Evolutionary conservation across 2,113 vertebrate species (phyloP).

Genomic region (Ageneiosus marmoratus): DNA sequence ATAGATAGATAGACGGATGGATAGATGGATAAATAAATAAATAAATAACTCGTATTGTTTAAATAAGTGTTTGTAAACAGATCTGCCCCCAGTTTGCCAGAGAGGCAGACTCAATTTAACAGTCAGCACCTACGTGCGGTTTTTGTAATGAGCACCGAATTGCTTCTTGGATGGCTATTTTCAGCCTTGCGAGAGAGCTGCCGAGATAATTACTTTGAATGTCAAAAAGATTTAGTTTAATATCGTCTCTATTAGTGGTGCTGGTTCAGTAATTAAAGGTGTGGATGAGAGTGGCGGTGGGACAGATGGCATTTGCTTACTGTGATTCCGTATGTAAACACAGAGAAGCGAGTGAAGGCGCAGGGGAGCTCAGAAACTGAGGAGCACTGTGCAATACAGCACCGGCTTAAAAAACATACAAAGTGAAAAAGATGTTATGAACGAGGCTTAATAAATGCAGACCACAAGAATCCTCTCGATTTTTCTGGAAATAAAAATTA

Average conservation of each 20-base stretch:
- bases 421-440: background rate
- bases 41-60: background rate
- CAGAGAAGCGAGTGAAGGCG: conserved; percentile 76
- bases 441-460: background rate
- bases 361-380: conserved; percentile 60
- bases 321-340: conserved; percentile 97
- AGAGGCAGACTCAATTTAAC: conserved; percentile 34
- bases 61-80: conserved; percentile 29
- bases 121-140: conserved; percentile 44
- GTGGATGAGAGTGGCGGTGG: conserved; percentile 92
- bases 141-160: conserved; percentile 51
- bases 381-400: background rate
- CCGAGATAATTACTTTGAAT: conserved; percentile 99
- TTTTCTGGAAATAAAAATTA: background rate
- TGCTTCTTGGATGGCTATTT: conserved; percentile 69
- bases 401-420: conserved; percentile 1
- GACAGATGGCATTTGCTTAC: conserved; percentile 99
- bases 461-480: too few species aligned
- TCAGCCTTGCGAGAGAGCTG: conserved; percentile 81
- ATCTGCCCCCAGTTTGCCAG: conserved; percentile 21
- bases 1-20: background rate
- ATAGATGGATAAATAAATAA: background rate
- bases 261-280: conserved; percentile 98
- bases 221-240: conserved; percentile 99
- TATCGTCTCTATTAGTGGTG: conserved; percentile 99